Evolutionary conservation across 2,888 invertebrate species (phyloP).

Genomic region (Nudaria mundana): DNA sequence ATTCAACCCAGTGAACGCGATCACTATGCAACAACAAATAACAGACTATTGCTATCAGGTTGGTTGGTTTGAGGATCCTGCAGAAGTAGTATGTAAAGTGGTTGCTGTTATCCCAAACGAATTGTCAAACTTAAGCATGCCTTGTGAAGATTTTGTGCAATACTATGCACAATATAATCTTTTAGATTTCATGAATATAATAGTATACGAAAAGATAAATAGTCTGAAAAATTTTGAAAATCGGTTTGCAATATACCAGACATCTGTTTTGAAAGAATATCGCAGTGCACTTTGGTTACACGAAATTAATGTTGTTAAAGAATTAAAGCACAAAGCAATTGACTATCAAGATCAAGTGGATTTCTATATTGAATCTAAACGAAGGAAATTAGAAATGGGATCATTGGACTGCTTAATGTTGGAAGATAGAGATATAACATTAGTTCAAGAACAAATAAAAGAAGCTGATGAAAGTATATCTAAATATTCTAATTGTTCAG

Average conservation of each 20-base stretch:
- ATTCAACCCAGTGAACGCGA: conserved; percentile 67
- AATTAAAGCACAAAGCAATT: conserved; percentile 60
- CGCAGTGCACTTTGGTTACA: conserved; percentile 83
- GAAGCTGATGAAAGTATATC: conserved; percentile 54
- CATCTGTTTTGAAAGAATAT: conserved; percentile 74
- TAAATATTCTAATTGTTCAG: conserved; percentile 53
- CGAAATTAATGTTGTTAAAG: conserved; percentile 48
- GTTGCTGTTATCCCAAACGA: conserved; percentile 65
- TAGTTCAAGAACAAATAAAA: conserved; percentile 61
- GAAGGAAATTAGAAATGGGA: conserved; percentile 64
- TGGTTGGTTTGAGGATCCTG: conserved; percentile 70
- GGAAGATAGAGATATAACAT: conserved; percentile 61
- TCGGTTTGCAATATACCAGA: conserved; percentile 81
- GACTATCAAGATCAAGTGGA: conserved; percentile 64
- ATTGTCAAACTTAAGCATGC: conserved; percentile 58
- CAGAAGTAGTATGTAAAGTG: conserved; percentile 73
- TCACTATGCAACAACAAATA: conserved; percentile 69
- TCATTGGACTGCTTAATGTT: conserved; percentile 63
- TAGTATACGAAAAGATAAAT: conserved; percentile 78
- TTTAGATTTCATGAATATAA: conserved; percentile 76
- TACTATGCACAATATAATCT: conserved; percentile 72
- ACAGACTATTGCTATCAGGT: conserved; percentile 74
- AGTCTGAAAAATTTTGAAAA: conserved; percentile 67
- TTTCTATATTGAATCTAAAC: conserved; percentile 57
- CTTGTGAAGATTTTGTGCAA: conserved; percentile 54